Evolutionary conservation across 1,140 invertebrate species (phyloP), one percentile per base, ranked within the genome.

Genomic region (Berghia stephanieae): DNA sequence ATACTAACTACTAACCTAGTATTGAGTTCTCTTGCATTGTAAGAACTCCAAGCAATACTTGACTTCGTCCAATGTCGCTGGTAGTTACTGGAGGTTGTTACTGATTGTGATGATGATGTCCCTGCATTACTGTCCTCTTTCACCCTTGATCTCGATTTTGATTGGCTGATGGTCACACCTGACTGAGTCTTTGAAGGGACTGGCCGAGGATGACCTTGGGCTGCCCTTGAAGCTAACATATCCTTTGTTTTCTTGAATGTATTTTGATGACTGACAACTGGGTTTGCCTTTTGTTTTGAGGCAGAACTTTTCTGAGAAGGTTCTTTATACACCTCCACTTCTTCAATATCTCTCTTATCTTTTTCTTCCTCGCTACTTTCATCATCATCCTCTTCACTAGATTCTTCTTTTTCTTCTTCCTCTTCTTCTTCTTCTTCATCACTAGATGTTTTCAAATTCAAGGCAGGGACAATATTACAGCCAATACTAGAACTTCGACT

Each of bases 1-100:
- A 36, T 34, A 21, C 34, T 60, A 18, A 78, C 24, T 46, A 76
- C 80, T 27, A 79, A 83, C 52, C 81, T 80, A 16, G 82, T 83
- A 43, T 72, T 80, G 2, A 84, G 67, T 38, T 84, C 84, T 34
- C 82, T 60, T 6, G 82, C 78, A 46, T 84, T 74, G 63, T 80
- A 84, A 0, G 84, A 84, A 36, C 77, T 77, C 85, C 85, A 86
- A 8, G 82, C 84, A n/a, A 78, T 81, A 49, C 82, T 86, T 8
- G 85, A 86, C 34, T 76, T 81, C 36, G 81, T 77, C 85, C 85
- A 86, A 36, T 81, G 79, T 60, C 85, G 73, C 44, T 83, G 77
- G 24, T 82, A 80, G 21, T 57, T 63, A n/a, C n/a, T n/a, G 6
- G n/a, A 16, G 21, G 63, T 67, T 38, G 2, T 67, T 2, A 67